Conservation (phyloP, 1,140 invertebrate species). For the Nilaparvata lugens region DNA sequence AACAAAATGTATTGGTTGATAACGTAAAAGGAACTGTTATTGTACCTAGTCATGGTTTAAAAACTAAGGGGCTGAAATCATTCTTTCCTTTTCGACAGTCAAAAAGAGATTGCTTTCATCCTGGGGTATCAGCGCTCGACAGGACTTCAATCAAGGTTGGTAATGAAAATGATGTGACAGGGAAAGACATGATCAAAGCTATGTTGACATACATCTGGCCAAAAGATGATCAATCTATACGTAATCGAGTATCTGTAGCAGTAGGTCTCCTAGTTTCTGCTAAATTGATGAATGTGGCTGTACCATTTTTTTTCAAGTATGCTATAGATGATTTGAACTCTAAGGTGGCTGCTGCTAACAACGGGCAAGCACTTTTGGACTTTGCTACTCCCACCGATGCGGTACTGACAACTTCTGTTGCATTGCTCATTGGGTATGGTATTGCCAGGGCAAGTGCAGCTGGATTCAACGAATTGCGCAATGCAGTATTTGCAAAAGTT, state of each 20-base stretch:
- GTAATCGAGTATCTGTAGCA: constrained; percentile 75
- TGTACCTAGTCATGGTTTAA: too few species aligned
- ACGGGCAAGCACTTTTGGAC: constrained; percentile 44
- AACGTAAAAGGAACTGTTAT: too few species aligned
- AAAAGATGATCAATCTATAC: constrained; percentile 70
- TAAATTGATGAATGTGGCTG: constrained; percentile 82
- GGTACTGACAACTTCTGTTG: constrained; percentile 59
- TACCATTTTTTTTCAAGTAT: constrained; percentile 97
- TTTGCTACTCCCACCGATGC: constrained; percentile 63
- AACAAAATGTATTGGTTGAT: too few species aligned
- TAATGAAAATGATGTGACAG: constrained; percentile 44
- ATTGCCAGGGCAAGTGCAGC: constrained; percentile 79
- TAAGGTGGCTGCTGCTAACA: constrained; percentile 32
- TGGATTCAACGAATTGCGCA: constrained; percentile 91
- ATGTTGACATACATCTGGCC: constrained; percentile 96
- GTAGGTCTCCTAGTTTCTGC: constrained; percentile 68
- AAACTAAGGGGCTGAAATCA: too few species aligned
- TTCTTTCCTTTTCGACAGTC: constrained; percentile 27
- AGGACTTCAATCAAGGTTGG: constrained; percentile 46
- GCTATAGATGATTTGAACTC: constrained; percentile 81
- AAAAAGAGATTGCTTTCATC: constrained; percentile 81
- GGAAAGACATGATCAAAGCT: constrained; percentile 70
- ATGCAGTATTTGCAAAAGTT: constrained; percentile 97
- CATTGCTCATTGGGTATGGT: constrained; percentile 88
- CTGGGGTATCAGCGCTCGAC: constrained; percentile 62